A percentile compares a stretch with the other conserved stretches of the same genome.
These are phyloP conservation scores for Papilio xuthus DNA, from an alignment of 1,140 invertebrate genomes.

Conservation along the genomic window DNA sequence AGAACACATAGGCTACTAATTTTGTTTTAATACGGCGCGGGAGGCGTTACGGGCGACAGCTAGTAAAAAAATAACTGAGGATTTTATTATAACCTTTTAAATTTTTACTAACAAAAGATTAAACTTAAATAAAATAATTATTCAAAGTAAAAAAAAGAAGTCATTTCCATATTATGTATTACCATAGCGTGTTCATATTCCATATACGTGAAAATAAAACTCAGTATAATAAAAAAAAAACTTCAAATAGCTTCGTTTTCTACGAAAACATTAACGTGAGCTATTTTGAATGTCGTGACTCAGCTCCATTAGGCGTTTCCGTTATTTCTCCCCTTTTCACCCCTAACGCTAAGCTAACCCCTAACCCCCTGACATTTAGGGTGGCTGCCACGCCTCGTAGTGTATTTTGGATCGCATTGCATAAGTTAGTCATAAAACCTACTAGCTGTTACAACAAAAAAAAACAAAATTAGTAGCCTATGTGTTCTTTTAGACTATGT, in stretches of 20 bases:
- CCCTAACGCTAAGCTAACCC: constrained; percentile 39
- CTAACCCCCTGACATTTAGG: constrained; percentile 55
- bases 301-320: constrained; percentile 65
- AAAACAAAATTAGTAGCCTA: too few species aligned
- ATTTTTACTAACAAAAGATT: not conserved
- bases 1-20: too few species aligned
- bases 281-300: constrained; percentile 69
- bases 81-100: too few species aligned
- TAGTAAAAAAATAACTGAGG: too few species aligned
- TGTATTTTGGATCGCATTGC: not conserved
- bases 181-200: not conserved
- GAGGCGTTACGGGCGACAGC: too few species aligned
- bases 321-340: constrained; percentile 52
- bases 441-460: not conserved
- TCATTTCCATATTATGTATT: not conserved
- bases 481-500: too few species aligned
- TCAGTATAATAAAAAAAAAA: constrained; percentile 30
- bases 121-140: not conserved
- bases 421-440: not conserved
- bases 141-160: not conserved
- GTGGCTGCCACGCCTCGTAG: constrained; percentile 38
- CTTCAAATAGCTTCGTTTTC: constrained; percentile 36
- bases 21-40: too few species aligned
- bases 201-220: constrained; percentile 19
- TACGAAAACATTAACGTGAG: constrained; percentile 47